These are phyloP conservation scores for Trichechus manatus DNA, from an alignment of 2,113 vertebrate species.

Conservation along the genomic window DNA sequence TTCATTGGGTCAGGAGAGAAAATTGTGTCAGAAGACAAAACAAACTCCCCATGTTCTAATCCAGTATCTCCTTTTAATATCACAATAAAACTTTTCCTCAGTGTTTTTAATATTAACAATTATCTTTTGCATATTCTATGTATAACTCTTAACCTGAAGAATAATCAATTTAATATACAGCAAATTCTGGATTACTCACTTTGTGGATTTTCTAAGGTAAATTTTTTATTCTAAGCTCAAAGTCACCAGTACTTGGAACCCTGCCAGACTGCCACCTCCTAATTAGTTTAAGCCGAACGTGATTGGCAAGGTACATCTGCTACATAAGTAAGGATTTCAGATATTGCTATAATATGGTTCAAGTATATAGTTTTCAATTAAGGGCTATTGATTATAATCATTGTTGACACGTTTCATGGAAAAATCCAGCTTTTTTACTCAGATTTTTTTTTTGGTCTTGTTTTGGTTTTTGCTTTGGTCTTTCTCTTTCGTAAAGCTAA, in stretches of 20 bases:
- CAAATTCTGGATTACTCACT: neutral
- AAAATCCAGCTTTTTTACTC: neutral
- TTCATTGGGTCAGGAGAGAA: neutral
- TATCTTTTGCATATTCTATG: constrained; percentile 10
- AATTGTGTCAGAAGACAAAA: constrained; percentile 24
- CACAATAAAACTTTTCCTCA: neutral
- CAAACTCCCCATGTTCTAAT: neutral
- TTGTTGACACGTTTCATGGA: neutral
- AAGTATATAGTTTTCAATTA: neutral
- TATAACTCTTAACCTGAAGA: neutral
- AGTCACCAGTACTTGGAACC: neutral
- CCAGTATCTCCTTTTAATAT: neutral
- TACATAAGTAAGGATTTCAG: neutral
- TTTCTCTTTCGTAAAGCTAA: constrained; percentile 2
- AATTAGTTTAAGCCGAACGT: neutral
- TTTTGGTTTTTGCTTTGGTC: neutral
- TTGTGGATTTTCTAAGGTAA: neutral
- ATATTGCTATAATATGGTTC: constrained; percentile 27
- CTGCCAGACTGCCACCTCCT: neutral
- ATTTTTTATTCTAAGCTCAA: constrained; percentile 8
- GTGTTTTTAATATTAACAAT: neutral
- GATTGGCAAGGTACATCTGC: neutral
- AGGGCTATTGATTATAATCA: neutral
- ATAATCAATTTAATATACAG: neutral
- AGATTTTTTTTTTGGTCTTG: neutral